Evolutionary conservation across 2,797 vertebrate species (phyloP).

Genomic region (Hypotaenidia philippensis): DNA sequence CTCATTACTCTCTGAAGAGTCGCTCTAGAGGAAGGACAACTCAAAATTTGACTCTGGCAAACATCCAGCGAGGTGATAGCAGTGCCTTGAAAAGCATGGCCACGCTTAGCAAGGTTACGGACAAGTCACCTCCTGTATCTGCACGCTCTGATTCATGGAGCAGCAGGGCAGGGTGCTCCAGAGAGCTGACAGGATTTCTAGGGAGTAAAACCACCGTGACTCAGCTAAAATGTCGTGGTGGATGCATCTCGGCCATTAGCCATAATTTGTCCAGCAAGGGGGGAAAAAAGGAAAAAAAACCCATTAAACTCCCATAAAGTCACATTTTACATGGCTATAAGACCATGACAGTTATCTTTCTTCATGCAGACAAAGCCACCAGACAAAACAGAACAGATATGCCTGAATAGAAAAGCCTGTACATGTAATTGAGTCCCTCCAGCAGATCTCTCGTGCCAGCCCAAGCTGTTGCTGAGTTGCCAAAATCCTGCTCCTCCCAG

Average conservation of each 20-base stretch:
- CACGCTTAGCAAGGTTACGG: accelerated
- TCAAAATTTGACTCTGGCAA: background rate
- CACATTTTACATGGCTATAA: background rate
- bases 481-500: background rate
- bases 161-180: accelerated
- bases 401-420: background rate
- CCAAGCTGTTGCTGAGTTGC: background rate
- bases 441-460: background rate
- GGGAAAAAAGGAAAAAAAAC: background rate
- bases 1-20: background rate
- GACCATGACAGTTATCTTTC: background rate
- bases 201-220: background rate
- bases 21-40: background rate
- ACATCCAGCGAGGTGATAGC: background rate
- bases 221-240: background rate
- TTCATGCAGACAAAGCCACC: background rate
- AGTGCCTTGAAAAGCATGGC: background rate
- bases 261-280: background rate
- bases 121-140: background rate
- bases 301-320: background rate
- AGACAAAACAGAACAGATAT: background rate
- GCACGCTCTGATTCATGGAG: background rate
- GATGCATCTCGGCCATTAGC: background rate
- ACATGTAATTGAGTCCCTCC: background rate
- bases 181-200: background rate